Evolutionary conservation across 23 tunicate species (phyloP), one percentile per base, ranked within the genome.

Genomic region (Trididemnum clinides): DNA sequence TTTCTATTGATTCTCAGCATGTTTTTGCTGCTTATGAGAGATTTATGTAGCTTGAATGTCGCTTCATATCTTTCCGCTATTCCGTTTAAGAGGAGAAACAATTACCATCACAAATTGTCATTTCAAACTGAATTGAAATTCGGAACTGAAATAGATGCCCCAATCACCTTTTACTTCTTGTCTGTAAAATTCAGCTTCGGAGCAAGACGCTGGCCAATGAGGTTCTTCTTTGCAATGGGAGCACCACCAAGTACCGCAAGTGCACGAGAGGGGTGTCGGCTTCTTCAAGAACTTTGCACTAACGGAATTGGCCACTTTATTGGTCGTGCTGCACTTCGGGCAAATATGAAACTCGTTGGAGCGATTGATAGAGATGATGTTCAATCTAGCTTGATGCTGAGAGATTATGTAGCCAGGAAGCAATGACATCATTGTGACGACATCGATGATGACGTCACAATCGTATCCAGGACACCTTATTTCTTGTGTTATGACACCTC

Each of bases 181-280:
- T 27, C 58, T 32, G 27, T 87, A 80, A 0, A 38, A 34, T 29
- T 29, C 85, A n/a, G 85, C 85, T 15, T 78, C 85, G 23, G 57
- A 33, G 28, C 90, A 87, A n/a, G 79, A 26, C 28, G 90, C 85
- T 18, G 90, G 90, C 90, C 90, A 87, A 39, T 87, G 90, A 1
- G 90, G 85, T 1, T 38, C 78, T 23, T 80, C 77, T 22, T 20
- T 20, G 51, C 90, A 87, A 1, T 31, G 27, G 19, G 78, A 26
- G 69, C 90, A 87, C 90, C 90, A 87, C 19, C 76, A 20, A 0
- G 69, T 31, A 1, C 77, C 85, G 65, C 90, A 87, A 18, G 49
- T 15, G 32, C 90, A 87, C 0, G 74, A 57, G 1, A 86, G 28
- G 2, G 82, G 74, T 0, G 63, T 32, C 32, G 78, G 28, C 22